These are phyloP conservation scores for Ahaetulla prasina DNA, from an alignment of 2,113 vertebrate species.

Conservation along the genomic window DNA sequence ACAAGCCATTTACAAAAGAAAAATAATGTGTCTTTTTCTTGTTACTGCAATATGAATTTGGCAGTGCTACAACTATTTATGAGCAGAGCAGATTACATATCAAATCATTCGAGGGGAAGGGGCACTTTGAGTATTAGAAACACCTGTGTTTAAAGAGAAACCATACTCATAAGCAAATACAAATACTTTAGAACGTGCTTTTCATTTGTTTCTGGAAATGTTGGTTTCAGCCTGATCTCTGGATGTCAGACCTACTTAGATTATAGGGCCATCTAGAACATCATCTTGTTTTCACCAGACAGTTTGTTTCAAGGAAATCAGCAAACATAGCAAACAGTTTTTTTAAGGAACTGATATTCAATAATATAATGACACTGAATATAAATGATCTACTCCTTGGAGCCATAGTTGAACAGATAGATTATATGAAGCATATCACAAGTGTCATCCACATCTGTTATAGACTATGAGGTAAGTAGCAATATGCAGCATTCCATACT, in stretches of 20 bases:
- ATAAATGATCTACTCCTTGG: background rate
- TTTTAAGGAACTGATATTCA: background rate
- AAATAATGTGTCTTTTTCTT: conserved; percentile 23
- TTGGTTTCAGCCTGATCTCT: background rate
- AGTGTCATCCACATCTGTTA: background rate
- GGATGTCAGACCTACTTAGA: background rate
- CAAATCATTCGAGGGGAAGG: conserved; percentile 12
- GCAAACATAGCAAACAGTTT: background rate
- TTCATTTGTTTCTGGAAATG: background rate
- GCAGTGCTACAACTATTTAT: conserved; percentile 5
- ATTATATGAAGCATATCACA: background rate
- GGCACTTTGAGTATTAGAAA: conserved; percentile 11
- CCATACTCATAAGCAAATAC: background rate
- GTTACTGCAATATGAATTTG: conserved; percentile 7
- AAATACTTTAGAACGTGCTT: background rate
- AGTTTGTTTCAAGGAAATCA: background rate
- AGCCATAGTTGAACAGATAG: background rate
- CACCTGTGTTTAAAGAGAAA: background rate
- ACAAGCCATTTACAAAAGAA: conserved; percentile 15
- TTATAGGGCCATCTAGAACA: background rate
- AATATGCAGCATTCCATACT: background rate
- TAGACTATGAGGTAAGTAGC: background rate
- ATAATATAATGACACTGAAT: background rate
- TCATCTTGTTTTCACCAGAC: background rate
- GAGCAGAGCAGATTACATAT: conserved; percentile 21